These are phyloP conservation scores for Oriolus oriolus DNA, from an alignment of 2,113 vertebrate species.

Conservation along the genomic window DNA sequence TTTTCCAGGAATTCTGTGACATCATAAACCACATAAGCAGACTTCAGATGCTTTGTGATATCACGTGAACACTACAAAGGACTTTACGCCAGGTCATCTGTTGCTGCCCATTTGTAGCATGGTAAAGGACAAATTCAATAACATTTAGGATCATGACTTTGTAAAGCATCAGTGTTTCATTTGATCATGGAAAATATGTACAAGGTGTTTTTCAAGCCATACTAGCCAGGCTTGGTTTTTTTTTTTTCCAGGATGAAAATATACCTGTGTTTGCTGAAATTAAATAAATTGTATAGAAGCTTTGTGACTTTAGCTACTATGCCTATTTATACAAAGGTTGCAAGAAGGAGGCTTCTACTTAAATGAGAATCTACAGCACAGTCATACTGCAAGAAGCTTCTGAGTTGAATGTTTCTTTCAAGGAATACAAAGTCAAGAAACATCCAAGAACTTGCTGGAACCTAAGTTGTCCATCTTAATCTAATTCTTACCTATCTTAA, in stretches of 20 bases:
- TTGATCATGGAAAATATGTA: background rate
- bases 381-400: background rate
- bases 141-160: background rate
- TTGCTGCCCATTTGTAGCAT: background rate
- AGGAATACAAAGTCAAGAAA: background rate
- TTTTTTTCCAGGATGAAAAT: background rate
- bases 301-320: background rate
- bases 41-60: background rate
- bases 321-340: background rate
- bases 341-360: background rate
- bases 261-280: background rate
- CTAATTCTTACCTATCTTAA: background rate
- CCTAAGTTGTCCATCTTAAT: background rate
- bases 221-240: background rate
- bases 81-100: background rate
- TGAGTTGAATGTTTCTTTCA: background rate
- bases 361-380: background rate
- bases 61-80: background rate
- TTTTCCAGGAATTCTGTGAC: constrained; percentile 38
- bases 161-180: background rate
- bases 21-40: constrained; percentile 20
- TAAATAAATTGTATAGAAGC: background rate
- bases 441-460: background rate
- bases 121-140: background rate
- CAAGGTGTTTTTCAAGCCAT: background rate